Base-by-base conservation (phyloP, 1,140 invertebrate genomes). In the Branchinecta lynchi region DNA sequence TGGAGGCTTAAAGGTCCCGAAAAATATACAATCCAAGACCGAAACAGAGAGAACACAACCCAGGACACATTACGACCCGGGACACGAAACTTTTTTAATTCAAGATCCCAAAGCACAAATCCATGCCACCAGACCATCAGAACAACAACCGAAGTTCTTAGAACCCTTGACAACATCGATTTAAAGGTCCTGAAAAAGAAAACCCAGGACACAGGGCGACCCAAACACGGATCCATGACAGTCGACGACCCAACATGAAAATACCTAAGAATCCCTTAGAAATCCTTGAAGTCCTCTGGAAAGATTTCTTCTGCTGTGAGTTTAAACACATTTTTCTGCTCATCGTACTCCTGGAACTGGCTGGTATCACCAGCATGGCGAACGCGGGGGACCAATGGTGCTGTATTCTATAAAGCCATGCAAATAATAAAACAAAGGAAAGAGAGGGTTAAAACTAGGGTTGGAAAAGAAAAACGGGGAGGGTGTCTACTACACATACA, bases 301-400 rank as follows among this genome's bases (percentile, higher is more conserved):
- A 77, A 81, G 73, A 80, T 77, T 72, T 82, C 79, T 65, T 80
- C 80, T 9, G 76, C 74, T 68, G 73, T 75, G 72, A 72, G 80
- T 71, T 72, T 78, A 78, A 80, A 79, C 20, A 76, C 73, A 69
- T 76, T 73, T 71, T 74, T 74, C 71, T 82, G 81, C 73, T 86
- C 84, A 68, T 83, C 81, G 73, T 83, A 84, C 67, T 80, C 76
- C 72, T 84, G 82, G 77, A 85, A 85, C 74, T 85, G 81, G 70
- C 79, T 79, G 43, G 82, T 79, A 75, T 85, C 84, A 45, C 81
- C 82, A 44, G 78, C 77, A 68, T 78, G 78, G 71, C 78, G 80
- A 72, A 83, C 76, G 77, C 80, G 82, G 7, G 83, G 83, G 70
- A 81, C 76, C 73, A 84, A 78, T 69, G 81, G 81, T 66, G 82